Base-by-base conservation (phyloP, 2,113 vertebrate genomes). In the Tetraodon nigroviridis region DNA sequence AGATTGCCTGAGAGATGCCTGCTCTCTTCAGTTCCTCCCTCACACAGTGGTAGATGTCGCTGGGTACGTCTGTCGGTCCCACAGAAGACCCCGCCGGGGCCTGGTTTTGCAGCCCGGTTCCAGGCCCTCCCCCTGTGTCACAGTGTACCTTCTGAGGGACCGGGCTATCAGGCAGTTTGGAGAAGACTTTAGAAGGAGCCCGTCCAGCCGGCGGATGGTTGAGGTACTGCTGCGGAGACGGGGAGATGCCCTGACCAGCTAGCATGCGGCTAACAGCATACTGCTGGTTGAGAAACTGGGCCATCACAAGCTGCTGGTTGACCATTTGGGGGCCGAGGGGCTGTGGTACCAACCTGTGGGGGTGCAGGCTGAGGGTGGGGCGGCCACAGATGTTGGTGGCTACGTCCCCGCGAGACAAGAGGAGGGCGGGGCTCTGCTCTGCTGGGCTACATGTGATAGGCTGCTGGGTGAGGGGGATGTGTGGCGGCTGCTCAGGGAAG, bases 271-370 rank as follows among this genome's bases (percentile, higher is more conserved):
- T 98, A 76, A 99, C 97, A 55, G 95, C 95, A 69, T 97, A 99
- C 89, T 98, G 97, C 90, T 98, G 96, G 89, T 98, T 98, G 74
- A 99, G 91, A 84, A 98, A 88, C 89, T 98, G 97, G 52, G 95
- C 94, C 96, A 99, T 98, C 79, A 96, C 95, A 64, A 98, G 88
- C 91, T 99, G 96, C 86, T 98, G 97, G 89, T 94, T 98, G 82
- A 97, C 95, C 90, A 98, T 87, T 67, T 98, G 93, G 73, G 96
- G 91, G 86, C 93, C 95, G 84, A 99, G 93, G 54, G 94, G 94
- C 51, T 93, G 94, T 66, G 93, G 93, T 65, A 95, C 93, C 83
- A 97, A 88, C 87, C 93, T 92, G 20, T 94, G 92, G 68, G 95
- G 91, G 74, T 92, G 87, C 79, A 94, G 92, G 51, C 92, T 89